Conservation (phyloP, 53 echinoderm and acorn worm species). For the Astropecten irregularis region DNA sequence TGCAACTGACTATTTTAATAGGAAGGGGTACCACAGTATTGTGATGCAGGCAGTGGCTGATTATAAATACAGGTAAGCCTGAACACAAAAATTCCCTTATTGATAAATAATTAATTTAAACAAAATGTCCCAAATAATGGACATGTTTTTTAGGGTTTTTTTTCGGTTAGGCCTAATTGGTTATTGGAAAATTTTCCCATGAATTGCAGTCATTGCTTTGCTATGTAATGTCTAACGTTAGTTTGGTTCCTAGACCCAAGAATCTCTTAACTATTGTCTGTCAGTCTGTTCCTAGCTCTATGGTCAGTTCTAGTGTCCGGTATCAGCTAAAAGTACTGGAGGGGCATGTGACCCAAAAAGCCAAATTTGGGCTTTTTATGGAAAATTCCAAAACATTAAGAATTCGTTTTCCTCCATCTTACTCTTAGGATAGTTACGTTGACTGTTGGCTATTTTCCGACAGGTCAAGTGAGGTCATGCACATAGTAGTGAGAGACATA, state of each 20-base stretch:
- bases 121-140: background rate
- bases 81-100: background rate
- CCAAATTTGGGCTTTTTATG: no score
- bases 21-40: constrained; percentile 39
- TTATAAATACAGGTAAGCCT: background rate
- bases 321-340: no score
- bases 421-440: no score
- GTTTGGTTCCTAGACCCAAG: background rate
- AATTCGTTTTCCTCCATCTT: no score
- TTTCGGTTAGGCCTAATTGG: background rate
- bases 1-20: constrained; percentile 44
- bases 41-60: constrained; percentile 42
- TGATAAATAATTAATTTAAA: background rate
- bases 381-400: no score
- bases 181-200: background rate
- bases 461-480: no score
- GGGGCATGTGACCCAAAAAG: no score
- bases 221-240: background rate
- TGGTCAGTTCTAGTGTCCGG: no score
- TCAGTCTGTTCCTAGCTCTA: no score
- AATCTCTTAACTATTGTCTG: background rate
- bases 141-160: background rate
- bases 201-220: background rate
- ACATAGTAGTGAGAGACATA: no score
- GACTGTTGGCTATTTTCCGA: no score